Evolutionary conservation across 2,113 vertebrate genomes (phyloP), one percentile per base, ranked within the genome.

Genomic region (Melozone crissalis): DNA sequence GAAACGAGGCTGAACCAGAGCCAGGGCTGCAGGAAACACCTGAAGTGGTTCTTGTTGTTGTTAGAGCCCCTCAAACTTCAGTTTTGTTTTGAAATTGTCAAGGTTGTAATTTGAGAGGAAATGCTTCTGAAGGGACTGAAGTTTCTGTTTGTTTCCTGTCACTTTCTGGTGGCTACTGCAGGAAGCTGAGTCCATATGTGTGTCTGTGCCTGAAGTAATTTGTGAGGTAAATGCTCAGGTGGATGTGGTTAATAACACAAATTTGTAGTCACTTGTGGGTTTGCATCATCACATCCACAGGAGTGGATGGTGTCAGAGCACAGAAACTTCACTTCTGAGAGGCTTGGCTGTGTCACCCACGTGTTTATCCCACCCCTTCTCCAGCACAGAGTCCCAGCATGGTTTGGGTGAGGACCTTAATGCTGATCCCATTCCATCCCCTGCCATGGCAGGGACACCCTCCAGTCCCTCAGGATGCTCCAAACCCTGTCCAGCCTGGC

Each of bases 151-250:
- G 19, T 57, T 93, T 77, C 44, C 37, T 82, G 28, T 46, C 9
- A 16, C 46, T 75, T 55, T 24, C 33, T 63, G 33, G 18, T 44
- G 33, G n/a, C 51, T 4, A 0, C 35, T 26, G 0, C 43, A 35
- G 63, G n/a, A 69, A 15, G 16, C 19, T 13, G 57, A 44, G 65
- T 67, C 3, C 4, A 0, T 3, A 0, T 5, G 1, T 21, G 20
- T 76, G 12, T 37, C 61, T 55, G 17, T 87, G 52, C 41, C 31
- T 65, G 1, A 24, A 52, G 41, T 61, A 6, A 39, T 9, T 55
- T 0, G 0, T 10, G 73, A 87, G 83, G 55, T 21, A 52, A 51
- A 57, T 2, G 0, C 5, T 67, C 7, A 8, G 7, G 59, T 59
- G 57, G 59, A 11, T n/a, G 59, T 23, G 39, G 24, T 39, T 43